Evolutionary conservation across 2,888 invertebrate species (phyloP).

Genomic region (Andrena camellia): DNA sequence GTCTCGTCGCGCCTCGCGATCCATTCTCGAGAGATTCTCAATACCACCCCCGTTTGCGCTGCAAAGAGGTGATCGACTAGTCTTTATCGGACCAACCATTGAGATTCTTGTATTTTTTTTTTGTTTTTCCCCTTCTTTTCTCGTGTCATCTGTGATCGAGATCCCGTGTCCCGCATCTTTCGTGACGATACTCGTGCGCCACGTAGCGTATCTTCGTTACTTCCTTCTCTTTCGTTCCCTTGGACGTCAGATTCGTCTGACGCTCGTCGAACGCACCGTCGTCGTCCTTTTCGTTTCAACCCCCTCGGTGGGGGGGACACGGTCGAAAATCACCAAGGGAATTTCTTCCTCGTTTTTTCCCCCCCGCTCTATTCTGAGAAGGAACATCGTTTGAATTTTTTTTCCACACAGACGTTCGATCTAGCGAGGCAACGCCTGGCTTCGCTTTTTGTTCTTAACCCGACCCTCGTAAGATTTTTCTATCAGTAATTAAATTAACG

Average conservation of each 20-base stretch:
- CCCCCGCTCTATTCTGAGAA: too few relatives aligned
- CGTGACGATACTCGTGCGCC: background rate
- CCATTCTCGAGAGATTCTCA: slow-evolving; percentile 40
- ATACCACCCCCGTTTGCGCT: slow-evolving; percentile 70
- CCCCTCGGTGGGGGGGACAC: background rate
- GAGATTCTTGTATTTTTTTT: slow-evolving; percentile 76
- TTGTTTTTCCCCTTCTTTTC: slow-evolving; percentile 13
- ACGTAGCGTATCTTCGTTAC: background rate
- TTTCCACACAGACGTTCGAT: background rate
- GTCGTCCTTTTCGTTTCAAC: background rate
- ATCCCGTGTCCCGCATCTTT: background rate
- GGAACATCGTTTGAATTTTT: background rate
- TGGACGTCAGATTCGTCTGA: background rate
- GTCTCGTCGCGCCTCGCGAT: slow-evolving; percentile 29
- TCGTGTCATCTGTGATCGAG: background rate
- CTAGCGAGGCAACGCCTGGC: slow-evolving; percentile 15
- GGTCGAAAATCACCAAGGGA: background rate
- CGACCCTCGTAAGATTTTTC: slow-evolving; percentile 64
- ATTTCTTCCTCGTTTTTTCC: too few relatives aligned
- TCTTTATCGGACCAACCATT: slow-evolving; percentile 83
- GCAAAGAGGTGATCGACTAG: slow-evolving; percentile 81
- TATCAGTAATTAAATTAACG: slow-evolving; percentile 79
- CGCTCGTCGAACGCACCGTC: slow-evolving; percentile 9
- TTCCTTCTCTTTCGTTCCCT: background rate
- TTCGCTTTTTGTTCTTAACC: background rate